Evolutionary conservation across 2,888 invertebrate genomes (phyloP).

Genomic region (Ferdinandea cuprea): DNA sequence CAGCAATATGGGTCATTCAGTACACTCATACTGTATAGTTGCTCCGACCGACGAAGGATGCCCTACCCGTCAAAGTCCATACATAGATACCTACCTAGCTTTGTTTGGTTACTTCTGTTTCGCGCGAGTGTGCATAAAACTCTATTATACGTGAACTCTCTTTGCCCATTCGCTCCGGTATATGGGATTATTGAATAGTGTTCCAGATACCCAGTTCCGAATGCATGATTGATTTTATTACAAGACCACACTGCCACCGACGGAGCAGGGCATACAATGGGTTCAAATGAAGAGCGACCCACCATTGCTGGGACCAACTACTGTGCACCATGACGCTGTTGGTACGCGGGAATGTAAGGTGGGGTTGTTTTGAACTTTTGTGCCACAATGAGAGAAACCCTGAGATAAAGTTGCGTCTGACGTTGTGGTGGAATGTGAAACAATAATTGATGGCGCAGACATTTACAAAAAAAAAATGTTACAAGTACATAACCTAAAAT

Average conservation of each 20-base stretch:
- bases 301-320: not conserved
- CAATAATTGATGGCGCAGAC: too few species aligned
- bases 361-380: too few species aligned
- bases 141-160: constrained; percentile 12
- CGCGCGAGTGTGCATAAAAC: not conserved
- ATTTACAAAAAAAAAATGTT: too few species aligned
- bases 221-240: constrained; percentile 72
- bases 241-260: constrained; percentile 29
- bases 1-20: constrained; percentile 63
- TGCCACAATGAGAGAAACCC: too few species aligned
- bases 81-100: not conserved
- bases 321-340: not conserved
- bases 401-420: too few species aligned
- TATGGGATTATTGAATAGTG: constrained; percentile 68
- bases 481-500: too few species aligned
- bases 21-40: constrained; percentile 16
- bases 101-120: constrained; percentile 28
- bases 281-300: constrained; percentile 4
- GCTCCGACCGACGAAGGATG: not conserved
- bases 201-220: constrained; percentile 64
- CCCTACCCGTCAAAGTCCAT: not conserved
- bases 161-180: constrained; percentile 35
- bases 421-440: too few species aligned
- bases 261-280: constrained; percentile 20
- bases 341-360: too few species aligned